Evolutionary conservation across 2,113 vertebrate genomes (phyloP), one percentile per base, ranked within the genome.

Genomic region (Scartelaos histophorus): DNA sequence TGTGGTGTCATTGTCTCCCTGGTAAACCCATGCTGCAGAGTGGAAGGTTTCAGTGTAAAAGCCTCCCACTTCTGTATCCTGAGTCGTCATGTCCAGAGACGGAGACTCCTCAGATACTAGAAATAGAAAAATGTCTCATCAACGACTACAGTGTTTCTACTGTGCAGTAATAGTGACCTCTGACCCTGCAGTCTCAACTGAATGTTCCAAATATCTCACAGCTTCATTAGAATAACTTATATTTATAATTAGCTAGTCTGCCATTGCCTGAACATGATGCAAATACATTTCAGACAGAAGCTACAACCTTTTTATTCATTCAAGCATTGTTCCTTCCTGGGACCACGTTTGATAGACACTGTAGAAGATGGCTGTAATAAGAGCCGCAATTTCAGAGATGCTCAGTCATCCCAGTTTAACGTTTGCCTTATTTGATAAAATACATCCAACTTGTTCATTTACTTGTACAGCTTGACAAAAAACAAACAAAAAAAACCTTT

Each of bases 1-100:
- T 0, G 93, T 88, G 58, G 82, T 90, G 16, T 78, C 90, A 17
- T 95, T 91, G 73, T 96, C 95, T 57, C 95, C 96, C 83, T 89
- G 91, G 85, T 96, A 98, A 71, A 97, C 91, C 96, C 97, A 97
- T 0, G 95, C 92, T 22, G 94, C 90, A 21, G 94, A 96, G 77
- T 97, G 95, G 75, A 97, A 98, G 5, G 93, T 97, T 88, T 98
- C 97, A 1, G 93, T 95, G 67, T 97, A 97, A 88, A 98, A 97
- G 3, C 94, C 93, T 80, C 92, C 93, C 15, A 95, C 94, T 25
- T 96, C 93, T n/a, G 85, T 90, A 82, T 95, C 92, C 70, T 62
- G 65, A 72, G 92, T 60, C 11, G 91, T 83, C 54, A 94, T 57
- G 77, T 97, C 95, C 76, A 93, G 69, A n/a, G 95, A 94, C 2